phyloP scores from a whole-genome alignment of 92 coral and sea anemone species.

The Galaxea fascicularis region DNA sequence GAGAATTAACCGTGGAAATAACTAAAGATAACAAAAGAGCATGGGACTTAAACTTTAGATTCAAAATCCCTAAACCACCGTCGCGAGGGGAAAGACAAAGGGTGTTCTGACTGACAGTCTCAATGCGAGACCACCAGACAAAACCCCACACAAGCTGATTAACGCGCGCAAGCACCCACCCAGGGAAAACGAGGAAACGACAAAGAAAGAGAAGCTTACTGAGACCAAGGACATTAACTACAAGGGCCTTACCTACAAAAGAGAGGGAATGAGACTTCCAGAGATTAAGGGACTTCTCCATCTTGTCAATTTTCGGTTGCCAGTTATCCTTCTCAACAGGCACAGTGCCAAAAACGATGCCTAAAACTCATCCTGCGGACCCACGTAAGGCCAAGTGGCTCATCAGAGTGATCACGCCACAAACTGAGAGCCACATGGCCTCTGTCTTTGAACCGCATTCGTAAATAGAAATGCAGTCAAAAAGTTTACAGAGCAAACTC shows the following conservation, averaged over 20 bases:
- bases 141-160: slow-evolving; percentile 17
- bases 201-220: neutral
- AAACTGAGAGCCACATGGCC: slow-evolving; percentile 5
- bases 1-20: neutral
- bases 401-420: neutral
- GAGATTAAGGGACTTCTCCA: neutral
- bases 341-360: neutral
- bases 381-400: neutral
- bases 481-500: neutral
- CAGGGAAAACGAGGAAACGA: neutral
- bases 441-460: neutral
- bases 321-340: neutral
- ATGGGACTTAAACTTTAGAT: neutral
- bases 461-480: neutral
- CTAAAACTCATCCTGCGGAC: neutral
- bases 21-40: neutral
- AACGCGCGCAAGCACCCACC: neutral
- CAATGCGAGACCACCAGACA: slow-evolving; percentile 6
- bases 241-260: neutral
- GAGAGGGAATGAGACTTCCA: neutral
- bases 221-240: neutral
- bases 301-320: neutral
- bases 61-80: neutral
- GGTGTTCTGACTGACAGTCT: neutral
- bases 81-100: too few relatives aligned